Conservation (phyloP, 2,113 vertebrate genomes). For the Cynocephalus volans region DNA sequence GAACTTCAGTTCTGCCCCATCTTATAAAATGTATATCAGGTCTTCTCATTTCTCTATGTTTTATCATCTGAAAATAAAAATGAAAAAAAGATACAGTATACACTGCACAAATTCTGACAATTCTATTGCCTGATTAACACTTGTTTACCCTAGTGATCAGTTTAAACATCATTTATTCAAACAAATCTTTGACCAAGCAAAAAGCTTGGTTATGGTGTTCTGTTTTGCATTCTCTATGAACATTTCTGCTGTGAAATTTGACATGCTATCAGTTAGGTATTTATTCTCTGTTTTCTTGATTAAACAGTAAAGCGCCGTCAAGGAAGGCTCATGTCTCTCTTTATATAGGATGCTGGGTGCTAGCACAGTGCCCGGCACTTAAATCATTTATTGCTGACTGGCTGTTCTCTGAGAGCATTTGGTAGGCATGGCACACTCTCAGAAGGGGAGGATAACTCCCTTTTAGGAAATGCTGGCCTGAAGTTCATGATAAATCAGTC, state of each 20-base stretch:
- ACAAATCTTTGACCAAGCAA: neutral
- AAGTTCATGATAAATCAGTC: conserved; percentile 41
- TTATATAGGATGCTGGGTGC: neutral
- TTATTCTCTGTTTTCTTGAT: neutral
- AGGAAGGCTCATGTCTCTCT: neutral
- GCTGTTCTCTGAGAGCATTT: conserved; percentile 27
- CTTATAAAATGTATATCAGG: neutral
- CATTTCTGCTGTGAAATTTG: neutral
- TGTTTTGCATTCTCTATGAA: neutral
- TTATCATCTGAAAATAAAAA: neutral
- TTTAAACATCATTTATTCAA: neutral
- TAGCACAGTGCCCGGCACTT: neutral
- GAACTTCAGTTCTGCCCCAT: neutral
- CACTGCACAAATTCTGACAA: neutral
- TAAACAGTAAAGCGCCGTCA: neutral
- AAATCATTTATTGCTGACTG: neutral
- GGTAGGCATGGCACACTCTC: neutral
- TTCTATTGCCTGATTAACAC: neutral
- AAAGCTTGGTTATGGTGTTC: neutral
- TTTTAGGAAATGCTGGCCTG: neutral
- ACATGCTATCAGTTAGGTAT: neutral
- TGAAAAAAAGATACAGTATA: neutral
- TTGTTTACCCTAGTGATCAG: neutral
- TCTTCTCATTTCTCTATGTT: neutral
- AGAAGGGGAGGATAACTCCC: neutral